These are phyloP conservation scores for Cladorhizidae sp. DNA, from an alignment of 37 sponge, comb jelly and placozoan genomes.

Conservation along the genomic window DNA sequence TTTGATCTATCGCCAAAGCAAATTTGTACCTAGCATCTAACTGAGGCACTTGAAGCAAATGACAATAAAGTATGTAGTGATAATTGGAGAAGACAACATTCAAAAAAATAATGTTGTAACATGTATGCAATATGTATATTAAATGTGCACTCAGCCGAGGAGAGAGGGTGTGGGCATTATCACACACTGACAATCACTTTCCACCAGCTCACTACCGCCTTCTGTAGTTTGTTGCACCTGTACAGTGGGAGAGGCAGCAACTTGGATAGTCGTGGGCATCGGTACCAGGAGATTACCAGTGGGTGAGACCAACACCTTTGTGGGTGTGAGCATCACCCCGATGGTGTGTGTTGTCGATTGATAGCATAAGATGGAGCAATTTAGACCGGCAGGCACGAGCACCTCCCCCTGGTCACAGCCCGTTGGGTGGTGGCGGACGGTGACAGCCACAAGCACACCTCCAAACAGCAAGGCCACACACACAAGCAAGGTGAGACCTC, in stretches of 20 bases:
- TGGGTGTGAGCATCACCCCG: background rate
- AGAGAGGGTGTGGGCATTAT: background rate
- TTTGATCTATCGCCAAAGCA: too few species aligned
- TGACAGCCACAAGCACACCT: background rate
- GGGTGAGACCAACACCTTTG: background rate
- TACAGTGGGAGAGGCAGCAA: background rate
- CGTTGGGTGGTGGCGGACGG: background rate
- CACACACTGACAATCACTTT: background rate
- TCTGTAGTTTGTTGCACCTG: background rate
- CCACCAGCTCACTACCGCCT: background rate
- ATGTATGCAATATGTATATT: too few species aligned
- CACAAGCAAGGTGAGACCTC: conserved; percentile 2
- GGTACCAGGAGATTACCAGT: background rate
- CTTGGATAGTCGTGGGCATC: background rate
- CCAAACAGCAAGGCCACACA: conserved; percentile 1
- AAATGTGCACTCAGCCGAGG: too few species aligned
- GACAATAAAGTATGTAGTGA: too few species aligned
- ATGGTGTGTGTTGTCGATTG: background rate
- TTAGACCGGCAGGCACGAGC: background rate
- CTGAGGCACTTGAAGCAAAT: too few species aligned
- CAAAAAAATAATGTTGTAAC: too few species aligned
- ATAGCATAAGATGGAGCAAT: background rate
- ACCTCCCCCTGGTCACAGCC: too few species aligned
- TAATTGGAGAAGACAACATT: too few species aligned
- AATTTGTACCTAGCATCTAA: too few species aligned